These are phyloP conservation scores for Yoshiicerus persimilis DNA, from an alignment of 1,140 invertebrate species.

Conservation along the genomic window DNA sequence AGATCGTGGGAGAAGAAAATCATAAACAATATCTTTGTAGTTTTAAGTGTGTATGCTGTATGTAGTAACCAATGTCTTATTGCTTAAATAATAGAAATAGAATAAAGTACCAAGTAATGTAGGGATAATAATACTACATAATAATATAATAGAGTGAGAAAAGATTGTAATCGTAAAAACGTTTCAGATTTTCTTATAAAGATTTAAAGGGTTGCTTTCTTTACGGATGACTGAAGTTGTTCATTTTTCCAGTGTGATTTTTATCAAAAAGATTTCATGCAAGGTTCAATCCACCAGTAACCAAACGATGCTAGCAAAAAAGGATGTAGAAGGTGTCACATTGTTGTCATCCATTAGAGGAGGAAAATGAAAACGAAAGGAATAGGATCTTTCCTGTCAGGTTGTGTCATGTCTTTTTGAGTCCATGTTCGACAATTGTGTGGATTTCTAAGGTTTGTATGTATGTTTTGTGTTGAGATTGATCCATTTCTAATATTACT, in stretches of 20 bases:
- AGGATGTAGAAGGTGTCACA: conserved; percentile 12
- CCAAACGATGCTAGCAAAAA: neutral
- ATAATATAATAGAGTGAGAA: neutral
- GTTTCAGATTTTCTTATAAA: neutral
- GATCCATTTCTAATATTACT: neutral
- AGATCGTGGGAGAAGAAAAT: neutral
- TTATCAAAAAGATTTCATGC: conserved; percentile 3
- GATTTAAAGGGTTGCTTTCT: neutral
- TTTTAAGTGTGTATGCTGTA: too few relatives aligned
- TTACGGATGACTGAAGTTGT: neutral
- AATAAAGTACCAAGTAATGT: neutral
- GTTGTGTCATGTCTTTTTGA: neutral
- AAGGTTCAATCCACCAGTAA: conserved; percentile 1
- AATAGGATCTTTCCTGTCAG: conserved; percentile 9
- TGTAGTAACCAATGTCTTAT: neutral
- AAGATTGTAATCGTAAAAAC: neutral
- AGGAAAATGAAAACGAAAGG: conserved; percentile 15
- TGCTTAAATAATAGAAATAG: neutral
- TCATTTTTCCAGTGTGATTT: neutral
- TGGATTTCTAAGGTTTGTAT: conserved; percentile 24
- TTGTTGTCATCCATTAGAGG: neutral
- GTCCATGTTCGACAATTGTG: neutral
- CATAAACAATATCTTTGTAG: neutral
- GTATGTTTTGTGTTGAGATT: neutral
- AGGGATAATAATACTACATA: neutral